Conservation (phyloP, 1,140 invertebrate species). For the Drosophila insularis region DNA sequence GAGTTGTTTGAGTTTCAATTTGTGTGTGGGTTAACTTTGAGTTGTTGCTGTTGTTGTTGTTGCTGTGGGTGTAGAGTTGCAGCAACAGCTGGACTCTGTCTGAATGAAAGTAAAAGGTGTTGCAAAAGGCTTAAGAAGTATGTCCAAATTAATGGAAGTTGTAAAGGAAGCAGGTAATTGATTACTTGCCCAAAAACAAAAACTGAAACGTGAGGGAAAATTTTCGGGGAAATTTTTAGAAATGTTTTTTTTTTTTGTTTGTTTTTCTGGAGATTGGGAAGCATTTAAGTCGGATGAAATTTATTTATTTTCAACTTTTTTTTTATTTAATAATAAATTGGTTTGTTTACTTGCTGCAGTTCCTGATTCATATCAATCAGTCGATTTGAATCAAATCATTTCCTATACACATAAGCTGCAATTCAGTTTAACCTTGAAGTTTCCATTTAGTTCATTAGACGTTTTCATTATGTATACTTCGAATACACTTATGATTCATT, state of each 20-base stretch:
- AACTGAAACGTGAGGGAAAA: not conserved
- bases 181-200: not conserved
- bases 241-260: not conserved
- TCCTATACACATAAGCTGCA: not conserved
- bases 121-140: constrained; percentile 41
- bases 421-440: constrained; percentile 1
- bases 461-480: not conserved
- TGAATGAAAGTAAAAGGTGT: constrained; percentile 75
- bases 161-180: constrained; percentile 16
- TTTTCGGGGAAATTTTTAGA: not conserved
- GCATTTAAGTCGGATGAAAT: not conserved
- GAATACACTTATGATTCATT: not conserved
- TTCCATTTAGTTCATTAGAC: constrained; percentile 7
- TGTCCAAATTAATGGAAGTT: constrained; percentile 11
- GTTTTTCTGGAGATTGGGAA: too few species aligned
- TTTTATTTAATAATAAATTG: too few species aligned
- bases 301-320: too few species aligned
- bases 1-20: constrained; percentile 33
- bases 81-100: constrained; percentile 57
- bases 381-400: not conserved
- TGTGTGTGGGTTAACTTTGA: constrained; percentile 63
- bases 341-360: not conserved
- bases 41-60: constrained; percentile 42
- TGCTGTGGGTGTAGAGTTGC: constrained; percentile 27
- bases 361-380: not conserved